Base-by-base conservation (phyloP, 2,797 vertebrate genomes). In the Sciurus vulgaris region DNA sequence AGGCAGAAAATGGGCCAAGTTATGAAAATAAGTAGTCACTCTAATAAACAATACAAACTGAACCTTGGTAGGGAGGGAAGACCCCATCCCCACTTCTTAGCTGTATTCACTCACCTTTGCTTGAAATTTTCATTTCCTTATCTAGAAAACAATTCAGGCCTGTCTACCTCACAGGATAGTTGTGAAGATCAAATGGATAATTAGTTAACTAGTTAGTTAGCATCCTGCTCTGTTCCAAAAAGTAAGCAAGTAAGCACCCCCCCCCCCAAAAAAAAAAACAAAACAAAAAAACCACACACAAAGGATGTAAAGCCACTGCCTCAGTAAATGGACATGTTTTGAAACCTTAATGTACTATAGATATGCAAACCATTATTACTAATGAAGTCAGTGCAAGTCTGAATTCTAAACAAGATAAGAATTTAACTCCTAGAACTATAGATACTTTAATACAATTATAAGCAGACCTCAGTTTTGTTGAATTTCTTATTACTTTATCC, bases 1-100 rank as follows among this genome's bases (percentile, higher is more conserved):
- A 89, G 8, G 69, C 74, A 84, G 65, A 93, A 95, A 73, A 17
- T 44, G 47, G 22, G 70, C 10, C 69, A 93, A 38, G 69, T 85
- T 87, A 35, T 63, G 11, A 51, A 84, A 87, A 87, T 13, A 24
- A 13, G 8, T 49, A 18, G n/a, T 59, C 30, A 51, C 18, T 84
- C 26, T 82, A 41, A 38, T 85, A 82, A 35, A 38, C 1, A 20
- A 72, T 9, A 82, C 30, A 70, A 24, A 47, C 7, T 59, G 38
- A 93, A 63, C 35, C 12, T 13, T 30, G 3, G 11, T 24, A 20
- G 30, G 33, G 7, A 61, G 33, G 35, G 11, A 65, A 76, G 51
- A 38, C 13, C 7, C n/a, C 51, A 14, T 61, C 13, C 7, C 2
- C 15, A 17, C 6, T 41, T 84, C 5, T 47, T 41, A 35, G 33